Conservation (phyloP, 2,888 invertebrate species). For the Drosophila villosipedis region DNA sequence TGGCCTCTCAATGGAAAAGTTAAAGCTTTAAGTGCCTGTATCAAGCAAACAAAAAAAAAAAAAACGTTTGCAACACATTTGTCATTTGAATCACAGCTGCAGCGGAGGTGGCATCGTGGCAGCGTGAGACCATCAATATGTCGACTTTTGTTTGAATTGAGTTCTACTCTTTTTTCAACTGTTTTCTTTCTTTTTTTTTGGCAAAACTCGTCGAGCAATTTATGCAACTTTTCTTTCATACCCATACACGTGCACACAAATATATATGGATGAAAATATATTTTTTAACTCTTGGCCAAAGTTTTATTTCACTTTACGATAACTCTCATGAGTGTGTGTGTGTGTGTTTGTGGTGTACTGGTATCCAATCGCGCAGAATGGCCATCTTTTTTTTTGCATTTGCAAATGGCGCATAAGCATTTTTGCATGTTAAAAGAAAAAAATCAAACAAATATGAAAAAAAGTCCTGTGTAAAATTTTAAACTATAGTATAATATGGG, state of each 20-base stretch:
- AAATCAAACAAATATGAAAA: conserved; percentile 7
- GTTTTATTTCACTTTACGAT: conserved; percentile 67
- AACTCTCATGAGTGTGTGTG: conserved; percentile 31
- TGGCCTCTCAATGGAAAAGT: neutral
- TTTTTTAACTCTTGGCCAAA: conserved; percentile 60
- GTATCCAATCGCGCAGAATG: conserved; percentile 73
- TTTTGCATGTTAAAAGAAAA: conserved; percentile 58
- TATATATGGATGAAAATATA: conserved; percentile 1
- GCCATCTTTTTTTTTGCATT: conserved; percentile 65
- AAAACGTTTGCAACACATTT: conserved; percentile 24
- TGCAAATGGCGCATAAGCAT: conserved; percentile 76
- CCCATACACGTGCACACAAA: neutral
- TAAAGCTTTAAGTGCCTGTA: conserved; percentile 33
- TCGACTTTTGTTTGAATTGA: conserved; percentile 60
- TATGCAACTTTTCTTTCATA: conserved; percentile 59
- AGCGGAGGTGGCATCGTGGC: conserved; percentile 8
- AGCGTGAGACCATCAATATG: conserved; percentile 56
- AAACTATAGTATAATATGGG: conserved; percentile 61
- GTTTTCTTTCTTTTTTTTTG: neutral
- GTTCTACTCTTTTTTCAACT: conserved; percentile 9
- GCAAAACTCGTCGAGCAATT: conserved; percentile 51
- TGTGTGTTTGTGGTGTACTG: conserved; percentile 17
- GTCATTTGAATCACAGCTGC: conserved; percentile 52
- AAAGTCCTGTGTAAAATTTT: conserved; percentile 41
- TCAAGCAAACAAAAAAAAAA: neutral